phyloP scores from a whole-genome alignment of 2,797 vertebrate species.

The Eulemur mongoz region DNA sequence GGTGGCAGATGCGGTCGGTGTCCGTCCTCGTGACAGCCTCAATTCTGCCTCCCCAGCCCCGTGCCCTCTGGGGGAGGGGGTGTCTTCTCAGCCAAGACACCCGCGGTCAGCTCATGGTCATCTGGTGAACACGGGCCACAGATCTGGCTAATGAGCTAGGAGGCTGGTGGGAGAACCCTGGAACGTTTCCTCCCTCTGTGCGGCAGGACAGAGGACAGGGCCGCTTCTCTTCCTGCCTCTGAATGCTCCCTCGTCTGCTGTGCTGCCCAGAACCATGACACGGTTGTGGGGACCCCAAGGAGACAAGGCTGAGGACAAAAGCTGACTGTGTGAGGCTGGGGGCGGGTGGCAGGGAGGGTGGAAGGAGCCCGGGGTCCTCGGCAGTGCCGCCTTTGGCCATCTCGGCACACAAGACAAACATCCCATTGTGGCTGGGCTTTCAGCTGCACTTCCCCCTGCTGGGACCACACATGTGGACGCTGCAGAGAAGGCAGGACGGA shows the following conservation, averaged over 20 bases:
- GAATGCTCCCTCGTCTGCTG: fast-evolving
- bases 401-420: fast-evolving
- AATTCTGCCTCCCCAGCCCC: neutral
- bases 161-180: neutral
- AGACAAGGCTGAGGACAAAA: neutral
- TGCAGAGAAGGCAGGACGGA: neutral
- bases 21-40: neutral
- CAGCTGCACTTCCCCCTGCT: neutral
- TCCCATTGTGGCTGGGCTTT: fast-evolving
- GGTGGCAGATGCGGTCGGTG: fast-evolving
- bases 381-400: fast-evolving
- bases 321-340: neutral
- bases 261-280: neutral
- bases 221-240: neutral
- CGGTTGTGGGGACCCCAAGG: neutral
- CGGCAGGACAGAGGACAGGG: neutral
- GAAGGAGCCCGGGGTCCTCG: neutral
- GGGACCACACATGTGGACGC: neutral
- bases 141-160: neutral
- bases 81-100: no score
- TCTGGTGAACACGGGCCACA: no score
- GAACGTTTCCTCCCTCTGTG: neutral
- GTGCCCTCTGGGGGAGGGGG: no score
- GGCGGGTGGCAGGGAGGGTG: fast-evolving
- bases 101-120: neutral